Evolutionary conservation across 37 sponge, comb jelly and placozoan species (phyloP), one percentile per base, ranked within the genome.

Genomic region (Mnemiopsis leidyi): DNA sequence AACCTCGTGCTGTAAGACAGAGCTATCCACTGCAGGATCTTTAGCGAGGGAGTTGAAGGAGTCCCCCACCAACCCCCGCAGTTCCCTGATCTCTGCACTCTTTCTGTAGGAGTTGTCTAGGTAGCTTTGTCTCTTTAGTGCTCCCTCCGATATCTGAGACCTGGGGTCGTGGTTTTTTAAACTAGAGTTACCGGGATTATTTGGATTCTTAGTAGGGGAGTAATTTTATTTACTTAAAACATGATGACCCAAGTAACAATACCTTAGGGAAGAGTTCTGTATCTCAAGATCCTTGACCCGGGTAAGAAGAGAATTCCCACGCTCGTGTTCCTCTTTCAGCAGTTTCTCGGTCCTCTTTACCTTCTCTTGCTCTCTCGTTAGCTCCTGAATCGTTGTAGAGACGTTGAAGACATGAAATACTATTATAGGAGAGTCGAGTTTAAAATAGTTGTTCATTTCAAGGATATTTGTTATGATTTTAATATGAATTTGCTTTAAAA

Each of bases 11-110:
- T 48, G 61, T 48, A 48, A 48, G 9, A 48, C 5, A 48, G 61
- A 48, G 13, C 61, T 48, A 13, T 48, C 61, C 61, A 48, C 61
- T 18, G 61, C 61, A 5, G 79, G 79, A 77, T 77, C 79, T 32
- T 77, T 77, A 34, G 79, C 79, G 36, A 77, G 79, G 3, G 79
- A 77, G 79, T 77, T 77, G 36, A 77, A 77, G 36, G 79, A 77
- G 36, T 77, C 79, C 36, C 79, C 79, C 20, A 77, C 79, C 79
- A 77, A 3, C 0, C 35, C 32, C 36, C 79, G 30, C 32, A 77
- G 79, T 34, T 77, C 79, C 36, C 79, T 77, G 36, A 77, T 77
- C 79, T 77, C 79, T 20, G 79, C 79, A 32, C 79, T 77, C 79
- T 77, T 77, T 32, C 36, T 77, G 79, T 77, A 77, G 7, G 79